Base-by-base conservation (phyloP, 2,888 invertebrate genomes). In the Morpho deidamia region DNA sequence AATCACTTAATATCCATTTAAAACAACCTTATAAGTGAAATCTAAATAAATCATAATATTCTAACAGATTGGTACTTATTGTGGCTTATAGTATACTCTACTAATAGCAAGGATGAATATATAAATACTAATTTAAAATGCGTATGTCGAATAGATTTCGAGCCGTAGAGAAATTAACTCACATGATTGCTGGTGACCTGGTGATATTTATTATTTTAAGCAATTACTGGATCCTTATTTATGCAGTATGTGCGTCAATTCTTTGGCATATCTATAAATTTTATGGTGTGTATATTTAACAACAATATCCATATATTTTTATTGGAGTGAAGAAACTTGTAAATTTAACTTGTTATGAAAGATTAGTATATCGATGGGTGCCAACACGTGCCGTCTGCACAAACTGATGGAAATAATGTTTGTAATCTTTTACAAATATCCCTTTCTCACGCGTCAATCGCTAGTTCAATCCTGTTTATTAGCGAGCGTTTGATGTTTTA, bases 371-470 rank as follows among this genome's bases (percentile, higher is more conserved):
- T 64, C 66, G 63, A 59, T 50, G 60, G 73, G 59, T 81, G 85
- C 85, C 82, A 83, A 84, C 78, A 83, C 84, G 85, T 84, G 85
- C 74, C 77, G 64, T 62, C 61, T 57, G 66, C 60, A 66, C 71
- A 76, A 77, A 72, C 73, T 59, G 63, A 70, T 69, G 65, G 64
- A 72, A 76, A 76, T 77, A 72, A 73, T 74, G 74, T 45, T 48
- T 67, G 60, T 63, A 64, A 63, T 70, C 68, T 72, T 40, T 75
- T 71, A 58, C 51, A 56, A 54, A 60, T 59, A 59, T 62, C 60
- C 55, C 52, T 60, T 59, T 47, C 23, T 23, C 43, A 38, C 59
- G 55, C 61, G 58, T 59, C 59, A 60, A 52, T 43, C 52, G 37
- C 41, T 38, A 8, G 41, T 42, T 44, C 44, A 55, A 55, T 49